Conservation (phyloP, 2,113 vertebrate species). For the Chloropsis cyanopogon region DNA sequence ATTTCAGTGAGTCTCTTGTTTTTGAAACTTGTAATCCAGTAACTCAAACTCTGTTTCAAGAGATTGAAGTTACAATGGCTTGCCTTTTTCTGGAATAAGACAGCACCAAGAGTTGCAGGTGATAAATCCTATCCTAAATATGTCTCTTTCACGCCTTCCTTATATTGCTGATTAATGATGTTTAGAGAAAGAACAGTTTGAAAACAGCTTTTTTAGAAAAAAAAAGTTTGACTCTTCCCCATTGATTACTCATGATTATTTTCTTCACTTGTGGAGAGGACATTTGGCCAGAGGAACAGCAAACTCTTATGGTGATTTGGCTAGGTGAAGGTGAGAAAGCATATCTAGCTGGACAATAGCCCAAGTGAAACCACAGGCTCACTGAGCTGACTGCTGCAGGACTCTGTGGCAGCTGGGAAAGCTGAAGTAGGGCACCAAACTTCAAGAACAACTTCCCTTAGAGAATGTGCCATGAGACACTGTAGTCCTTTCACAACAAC, state of each 20-base stretch:
- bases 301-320: not conserved
- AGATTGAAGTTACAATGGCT: not conserved
- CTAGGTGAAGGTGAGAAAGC: not conserved
- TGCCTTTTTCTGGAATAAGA: not conserved
- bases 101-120: not conserved
- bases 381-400: not conserved
- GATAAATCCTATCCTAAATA: not conserved
- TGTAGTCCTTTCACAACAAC: not conserved
- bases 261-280: not conserved
- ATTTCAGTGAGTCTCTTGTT: not conserved
- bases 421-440: not conserved
- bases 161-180: not conserved
- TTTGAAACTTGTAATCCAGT: not conserved
- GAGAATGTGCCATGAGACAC: not conserved
- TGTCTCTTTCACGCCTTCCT: not conserved
- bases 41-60: not conserved
- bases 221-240: not conserved
- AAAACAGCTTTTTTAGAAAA: not conserved
- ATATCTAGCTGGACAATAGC: not conserved
- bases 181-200: not conserved
- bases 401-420: not conserved
- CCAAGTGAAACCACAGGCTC: not conserved
- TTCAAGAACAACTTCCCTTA: not conserved
- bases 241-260: not conserved
- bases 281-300: not conserved